These are phyloP conservation scores for Syngnathoides biaculeatus DNA, from an alignment of 2,113 vertebrate genomes.

Conservation along the genomic window DNA sequence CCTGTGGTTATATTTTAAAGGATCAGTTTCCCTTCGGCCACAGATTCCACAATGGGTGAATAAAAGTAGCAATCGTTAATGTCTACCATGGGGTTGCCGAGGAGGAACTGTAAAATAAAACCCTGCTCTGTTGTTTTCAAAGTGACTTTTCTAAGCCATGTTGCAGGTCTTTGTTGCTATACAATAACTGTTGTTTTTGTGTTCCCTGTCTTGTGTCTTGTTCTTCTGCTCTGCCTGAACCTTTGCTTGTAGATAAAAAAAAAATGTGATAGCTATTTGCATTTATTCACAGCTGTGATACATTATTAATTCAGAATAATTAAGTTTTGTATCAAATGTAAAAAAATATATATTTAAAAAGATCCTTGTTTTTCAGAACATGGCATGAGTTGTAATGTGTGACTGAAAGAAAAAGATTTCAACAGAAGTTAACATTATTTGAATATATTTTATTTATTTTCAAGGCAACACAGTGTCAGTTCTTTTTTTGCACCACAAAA, in stretches of 20 bases:
- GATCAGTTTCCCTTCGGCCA: constrained; percentile 9
- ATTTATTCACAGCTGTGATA: constrained; percentile 68
- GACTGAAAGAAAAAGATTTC: constrained; percentile 59
- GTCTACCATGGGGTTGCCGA: constrained; percentile 21
- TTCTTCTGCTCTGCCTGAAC: constrained; percentile 69
- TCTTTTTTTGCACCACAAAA: constrained; percentile 38
- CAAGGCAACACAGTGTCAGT: constrained; percentile 57
- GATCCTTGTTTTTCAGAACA: constrained; percentile 52
- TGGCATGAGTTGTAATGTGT: constrained; percentile 75
- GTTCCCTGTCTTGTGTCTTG: constrained; percentile 42
- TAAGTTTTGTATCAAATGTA: constrained; percentile 62
- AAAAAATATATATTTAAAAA: constrained; percentile 40
- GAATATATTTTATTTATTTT: constrained; percentile 80
- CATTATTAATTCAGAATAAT: constrained; percentile 59
- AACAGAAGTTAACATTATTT: constrained; percentile 66
- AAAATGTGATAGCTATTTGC: constrained; percentile 63
- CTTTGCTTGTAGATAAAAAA: constrained; percentile 66
- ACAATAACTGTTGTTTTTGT: constrained; percentile 56
- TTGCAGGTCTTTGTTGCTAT: constrained; percentile 46
- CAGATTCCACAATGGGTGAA: constrained; percentile 8
- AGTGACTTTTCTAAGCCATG: constrained; percentile 16
- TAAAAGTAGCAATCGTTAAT: constrained; percentile 13
- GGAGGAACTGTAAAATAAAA: constrained; percentile 41
- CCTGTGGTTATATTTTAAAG: constrained; percentile 23
- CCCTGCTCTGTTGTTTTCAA: constrained; percentile 22